These are phyloP conservation scores for Tromatobia lineatoria DNA, from an alignment of 2,888 invertebrate species.

Conservation along the genomic window DNA sequence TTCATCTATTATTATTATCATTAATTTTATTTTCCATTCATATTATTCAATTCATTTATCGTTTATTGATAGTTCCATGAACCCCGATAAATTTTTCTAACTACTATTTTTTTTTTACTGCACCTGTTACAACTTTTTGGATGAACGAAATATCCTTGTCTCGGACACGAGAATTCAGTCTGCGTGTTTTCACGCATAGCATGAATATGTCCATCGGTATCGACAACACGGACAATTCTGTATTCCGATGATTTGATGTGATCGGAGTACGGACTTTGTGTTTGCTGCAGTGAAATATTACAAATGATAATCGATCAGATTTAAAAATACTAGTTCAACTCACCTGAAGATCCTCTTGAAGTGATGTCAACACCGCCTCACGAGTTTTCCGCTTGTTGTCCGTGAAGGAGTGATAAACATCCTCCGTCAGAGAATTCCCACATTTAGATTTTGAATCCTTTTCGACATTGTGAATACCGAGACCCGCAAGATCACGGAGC, in stretches of 20 bases:
- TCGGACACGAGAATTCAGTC: constrained; percentile 91
- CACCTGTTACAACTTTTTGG: constrained; percentile 90
- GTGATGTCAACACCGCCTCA: constrained; percentile 84
- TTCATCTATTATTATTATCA: constrained; percentile 2
- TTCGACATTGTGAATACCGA: constrained; percentile 88
- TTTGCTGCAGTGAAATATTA: constrained; percentile 85
- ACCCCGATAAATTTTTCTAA: not conserved
- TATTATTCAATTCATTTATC: no score
- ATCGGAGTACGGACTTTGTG: constrained; percentile 77
- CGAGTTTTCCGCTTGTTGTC: constrained; percentile 84
- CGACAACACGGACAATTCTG: constrained; percentile 91
- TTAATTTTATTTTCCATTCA: no score
- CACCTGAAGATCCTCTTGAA: constrained; percentile 84
- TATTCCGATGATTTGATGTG: constrained; percentile 90
- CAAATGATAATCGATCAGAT: constrained; percentile 18
- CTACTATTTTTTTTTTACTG: constrained; percentile 27
- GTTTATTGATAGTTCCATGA: not conserved
- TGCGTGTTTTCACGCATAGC: constrained; percentile 91
- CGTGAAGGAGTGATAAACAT: constrained; percentile 79
- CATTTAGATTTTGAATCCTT: constrained; percentile 86
- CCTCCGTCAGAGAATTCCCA: constrained; percentile 78
- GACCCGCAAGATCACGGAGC: constrained; percentile 90
- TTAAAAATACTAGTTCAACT: constrained; percentile 46
- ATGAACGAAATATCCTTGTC: constrained; percentile 93
- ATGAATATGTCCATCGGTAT: constrained; percentile 91